Evolutionary conservation across 2,888 invertebrate genomes (phyloP).

Genomic region (Meiosimyza platycephala): DNA sequence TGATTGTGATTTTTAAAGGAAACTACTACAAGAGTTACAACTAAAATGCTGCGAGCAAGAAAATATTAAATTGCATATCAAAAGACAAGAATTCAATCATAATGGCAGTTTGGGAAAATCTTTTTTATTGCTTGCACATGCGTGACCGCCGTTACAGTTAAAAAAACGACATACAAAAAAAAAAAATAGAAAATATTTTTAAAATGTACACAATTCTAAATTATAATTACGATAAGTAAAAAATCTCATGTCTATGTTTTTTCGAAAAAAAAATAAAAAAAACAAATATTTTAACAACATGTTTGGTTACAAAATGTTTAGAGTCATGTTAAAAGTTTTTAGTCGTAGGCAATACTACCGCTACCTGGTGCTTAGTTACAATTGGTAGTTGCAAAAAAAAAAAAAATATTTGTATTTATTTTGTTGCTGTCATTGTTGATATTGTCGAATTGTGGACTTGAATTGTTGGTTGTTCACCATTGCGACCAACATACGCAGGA

Average conservation of each 20-base stretch:
- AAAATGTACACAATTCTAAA: background rate
- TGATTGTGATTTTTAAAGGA: slow-evolving; percentile 1
- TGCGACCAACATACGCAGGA: background rate
- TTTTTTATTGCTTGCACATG: slow-evolving; percentile 22
- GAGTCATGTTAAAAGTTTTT: background rate
- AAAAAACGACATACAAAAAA: background rate
- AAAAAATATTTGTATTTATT: no score
- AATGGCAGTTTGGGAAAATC: background rate
- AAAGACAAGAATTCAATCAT: background rate
- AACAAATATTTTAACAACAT: no score
- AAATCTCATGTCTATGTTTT: background rate
- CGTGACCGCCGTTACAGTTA: slow-evolving; percentile 2
- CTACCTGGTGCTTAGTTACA: background rate
- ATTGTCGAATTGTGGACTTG: no score
- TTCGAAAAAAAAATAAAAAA: no score
- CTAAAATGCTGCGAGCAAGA: background rate
- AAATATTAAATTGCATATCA: slow-evolving; percentile 1
- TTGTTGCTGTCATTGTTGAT: no score
- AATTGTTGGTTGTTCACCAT: no score
- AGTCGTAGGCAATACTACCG: background rate
- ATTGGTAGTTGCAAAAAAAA: no score
- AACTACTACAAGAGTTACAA: background rate
- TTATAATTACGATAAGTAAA: slow-evolving; percentile 1
- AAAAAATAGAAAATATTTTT: background rate
- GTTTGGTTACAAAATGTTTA: no score